Evolutionary conservation across 2,797 vertebrate species (phyloP).

Genomic region (Lutjanus campechanus): DNA sequence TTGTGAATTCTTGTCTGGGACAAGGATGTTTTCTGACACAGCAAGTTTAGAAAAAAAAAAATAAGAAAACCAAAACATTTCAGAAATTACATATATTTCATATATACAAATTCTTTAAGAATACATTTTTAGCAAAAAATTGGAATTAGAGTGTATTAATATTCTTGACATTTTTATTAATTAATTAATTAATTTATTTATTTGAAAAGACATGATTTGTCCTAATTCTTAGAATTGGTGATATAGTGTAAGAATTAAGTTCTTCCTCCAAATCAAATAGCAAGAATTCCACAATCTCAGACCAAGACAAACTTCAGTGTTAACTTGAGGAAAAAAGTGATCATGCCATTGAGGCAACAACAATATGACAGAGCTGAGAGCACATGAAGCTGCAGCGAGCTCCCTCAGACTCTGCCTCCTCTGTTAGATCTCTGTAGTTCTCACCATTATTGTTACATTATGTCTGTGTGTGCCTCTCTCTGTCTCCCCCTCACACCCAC

Average conservation of each 20-base stretch:
- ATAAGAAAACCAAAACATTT: too few relatives aligned
- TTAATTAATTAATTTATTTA: too few relatives aligned
- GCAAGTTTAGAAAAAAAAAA: too few relatives aligned
- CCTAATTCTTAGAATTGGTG: too few relatives aligned
- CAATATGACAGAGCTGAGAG: background rate
- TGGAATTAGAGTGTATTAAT: too few relatives aligned
- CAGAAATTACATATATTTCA: too few relatives aligned
- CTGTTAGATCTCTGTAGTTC: background rate
- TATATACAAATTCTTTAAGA: too few relatives aligned
- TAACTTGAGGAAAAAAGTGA: background rate
- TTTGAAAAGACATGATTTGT: too few relatives aligned
- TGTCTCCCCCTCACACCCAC: conserved; percentile 1
- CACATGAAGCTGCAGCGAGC: background rate
- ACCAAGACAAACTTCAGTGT: background rate
- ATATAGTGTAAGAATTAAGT: background rate
- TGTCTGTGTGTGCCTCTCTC: conserved; percentile 9
- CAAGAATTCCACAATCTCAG: background rate
- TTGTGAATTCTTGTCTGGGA: too few relatives aligned
- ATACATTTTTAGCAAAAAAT: too few relatives aligned
- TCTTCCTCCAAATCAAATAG: background rate
- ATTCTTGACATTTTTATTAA: too few relatives aligned
- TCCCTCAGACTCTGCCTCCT: background rate
- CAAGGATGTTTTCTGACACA: too few relatives aligned
- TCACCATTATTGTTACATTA: conserved; percentile 4
- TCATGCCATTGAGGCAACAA: background rate